Conservation (phyloP, 2,113 vertebrate species). For the Aramus guarauna region DNA sequence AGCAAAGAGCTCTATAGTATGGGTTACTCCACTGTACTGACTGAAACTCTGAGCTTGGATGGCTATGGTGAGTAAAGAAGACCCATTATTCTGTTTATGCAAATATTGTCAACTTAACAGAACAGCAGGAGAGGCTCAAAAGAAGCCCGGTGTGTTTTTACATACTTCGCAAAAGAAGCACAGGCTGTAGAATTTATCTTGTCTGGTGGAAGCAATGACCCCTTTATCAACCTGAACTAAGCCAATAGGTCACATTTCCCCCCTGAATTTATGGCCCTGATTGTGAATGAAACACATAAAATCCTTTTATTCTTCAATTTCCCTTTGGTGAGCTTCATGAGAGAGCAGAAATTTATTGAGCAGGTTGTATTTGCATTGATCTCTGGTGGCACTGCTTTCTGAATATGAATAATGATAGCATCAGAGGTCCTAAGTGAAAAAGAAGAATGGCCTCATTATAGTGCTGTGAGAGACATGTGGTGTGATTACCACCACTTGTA, state of each 20-base stretch:
- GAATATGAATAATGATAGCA: not conserved
- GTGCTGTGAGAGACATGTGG: not conserved
- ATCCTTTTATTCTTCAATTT: not conserved
- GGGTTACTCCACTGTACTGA: too few species aligned
- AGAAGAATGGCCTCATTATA: not conserved
- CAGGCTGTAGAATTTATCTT: not conserved
- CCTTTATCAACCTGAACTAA: not conserved
- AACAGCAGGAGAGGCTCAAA: not conserved
- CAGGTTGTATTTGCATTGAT: not conserved
- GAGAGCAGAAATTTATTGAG: not conserved
- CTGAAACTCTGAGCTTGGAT: not conserved
- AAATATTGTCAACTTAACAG: not conserved
- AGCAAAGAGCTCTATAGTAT: not conserved
- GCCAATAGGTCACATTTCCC: not conserved
- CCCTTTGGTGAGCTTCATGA: not conserved
- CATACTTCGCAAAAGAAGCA: not conserved
- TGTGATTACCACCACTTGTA: not conserved
- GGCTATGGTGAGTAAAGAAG: not conserved
- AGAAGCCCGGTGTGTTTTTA: not conserved
- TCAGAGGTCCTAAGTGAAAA: not conserved
- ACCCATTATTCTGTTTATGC: not conserved
- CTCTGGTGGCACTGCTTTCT: not conserved
- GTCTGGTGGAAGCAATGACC: not conserved
- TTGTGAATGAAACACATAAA: not conserved
- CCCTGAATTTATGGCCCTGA: not conserved